These are phyloP conservation scores for Gisinianus flammeolus DNA, from an alignment of 2,888 invertebrate genomes.

Conservation along the genomic window DNA sequence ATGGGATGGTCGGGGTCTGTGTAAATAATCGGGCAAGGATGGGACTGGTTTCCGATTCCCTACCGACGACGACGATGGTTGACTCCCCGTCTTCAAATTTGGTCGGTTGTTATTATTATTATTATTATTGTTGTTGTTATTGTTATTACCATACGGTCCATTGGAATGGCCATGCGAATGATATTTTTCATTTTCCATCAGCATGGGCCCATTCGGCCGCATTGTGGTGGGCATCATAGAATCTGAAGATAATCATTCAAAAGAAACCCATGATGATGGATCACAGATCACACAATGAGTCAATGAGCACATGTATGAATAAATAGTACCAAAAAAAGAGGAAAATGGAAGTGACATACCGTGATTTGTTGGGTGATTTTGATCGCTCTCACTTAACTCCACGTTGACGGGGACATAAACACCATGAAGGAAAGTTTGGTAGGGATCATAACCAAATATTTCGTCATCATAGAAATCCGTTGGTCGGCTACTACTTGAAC, in stretches of 20 bases:
- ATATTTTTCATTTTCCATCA: too few relatives aligned
- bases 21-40: slow-evolving; percentile 54
- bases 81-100: slow-evolving; percentile 14
- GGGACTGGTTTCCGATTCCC: slow-evolving; percentile 24
- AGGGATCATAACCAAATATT: slow-evolving; percentile 59
- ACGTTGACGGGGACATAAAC: slow-evolving; percentile 53
- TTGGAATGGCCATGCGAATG: background rate
- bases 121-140: background rate
- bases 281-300: too few relatives aligned
- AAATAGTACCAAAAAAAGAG: too few relatives aligned
- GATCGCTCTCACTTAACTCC: background rate
- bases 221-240: slow-evolving; percentile 7
- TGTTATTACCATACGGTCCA: background rate
- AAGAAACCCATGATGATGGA: too few relatives aligned
- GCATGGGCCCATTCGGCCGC: too few relatives aligned
- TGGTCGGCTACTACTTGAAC: slow-evolving; percentile 51
- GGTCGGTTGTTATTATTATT: background rate
- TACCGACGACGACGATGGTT: too few relatives aligned
- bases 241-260: background rate
- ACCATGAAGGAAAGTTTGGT: slow-evolving; percentile 58
- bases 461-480: slow-evolving; percentile 59
- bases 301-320: too few relatives aligned
- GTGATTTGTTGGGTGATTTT: too few relatives aligned
- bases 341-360: background rate
- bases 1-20: slow-evolving; percentile 57